Conservation (phyloP, 2,113 vertebrate species). For the Anguilla rostrata region DNA sequence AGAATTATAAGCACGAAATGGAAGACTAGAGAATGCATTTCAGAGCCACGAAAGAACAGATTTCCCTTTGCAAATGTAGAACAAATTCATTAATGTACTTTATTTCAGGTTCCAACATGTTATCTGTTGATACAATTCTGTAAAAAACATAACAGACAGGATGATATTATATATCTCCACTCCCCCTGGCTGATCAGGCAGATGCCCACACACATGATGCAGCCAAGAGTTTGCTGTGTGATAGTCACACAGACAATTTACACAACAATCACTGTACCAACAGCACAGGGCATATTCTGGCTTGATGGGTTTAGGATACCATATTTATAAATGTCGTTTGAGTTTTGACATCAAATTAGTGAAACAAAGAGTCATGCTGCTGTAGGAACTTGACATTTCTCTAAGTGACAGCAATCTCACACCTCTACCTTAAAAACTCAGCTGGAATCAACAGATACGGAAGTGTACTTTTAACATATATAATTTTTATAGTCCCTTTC, state of each 20-base stretch:
- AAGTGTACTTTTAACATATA: background rate
- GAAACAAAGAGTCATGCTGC: background rate
- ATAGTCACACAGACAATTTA: background rate
- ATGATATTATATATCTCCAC: background rate
- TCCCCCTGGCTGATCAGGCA: background rate
- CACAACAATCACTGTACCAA: conserved; percentile 2
- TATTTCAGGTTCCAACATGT: background rate
- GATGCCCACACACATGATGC: background rate
- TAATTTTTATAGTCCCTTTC: background rate
- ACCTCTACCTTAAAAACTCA: background rate
- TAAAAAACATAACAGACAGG: background rate
- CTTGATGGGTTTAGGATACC: background rate
- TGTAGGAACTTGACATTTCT: background rate
- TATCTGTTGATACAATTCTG: background rate
- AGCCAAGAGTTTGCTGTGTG: background rate
- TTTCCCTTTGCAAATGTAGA: background rate
- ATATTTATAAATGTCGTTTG: background rate
- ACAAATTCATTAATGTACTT: background rate
- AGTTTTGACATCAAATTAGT: background rate
- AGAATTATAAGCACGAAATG: background rate
- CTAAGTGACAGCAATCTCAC: background rate
- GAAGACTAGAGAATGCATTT: conserved; percentile 1
- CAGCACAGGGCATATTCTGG: background rate
- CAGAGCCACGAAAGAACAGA: background rate
- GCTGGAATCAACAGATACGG: background rate